Base-by-base conservation (phyloP, 2,797 vertebrate species). In the Gymnoscopelus braueri region DNA sequence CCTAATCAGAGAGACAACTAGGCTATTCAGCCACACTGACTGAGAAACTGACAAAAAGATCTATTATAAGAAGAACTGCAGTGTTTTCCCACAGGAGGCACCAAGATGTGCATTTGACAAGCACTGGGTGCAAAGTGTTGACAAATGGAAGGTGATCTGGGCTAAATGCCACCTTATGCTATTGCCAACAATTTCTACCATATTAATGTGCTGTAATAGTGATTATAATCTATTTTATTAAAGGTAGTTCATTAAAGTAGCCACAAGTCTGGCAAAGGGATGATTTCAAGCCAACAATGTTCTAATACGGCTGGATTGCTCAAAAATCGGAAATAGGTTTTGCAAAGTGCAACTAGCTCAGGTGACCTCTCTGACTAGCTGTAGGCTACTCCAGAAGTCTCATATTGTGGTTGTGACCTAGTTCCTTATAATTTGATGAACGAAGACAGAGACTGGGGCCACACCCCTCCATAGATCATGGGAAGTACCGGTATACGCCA, bases 391-490 rank as follows among this genome's bases (percentile, higher is more conserved):
- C 11, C 32, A 57, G 70, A 7, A 50, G 39, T 69, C 29, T 84
- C 68, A 78, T 57, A 72, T 80, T 73, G 49, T 72, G 44, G 53
- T 24, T n/a, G 13, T 80, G 81, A 82, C 86, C 80, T 47, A 82
- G 51, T 89, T 90, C 84, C 83, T 90, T 60, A 73, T 84, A 23
- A 61, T 59, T 24, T 53, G 8, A 52, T 57, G 75, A 35, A 51
- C 35, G 56, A 49, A 58, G 51, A 35, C 32, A 56, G 49, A 65
- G 61, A 5, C 1, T 39, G 52, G 72, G 60, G 32, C 71, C 84
- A 78, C 81, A 2, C 88, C 91, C 82, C 80, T 84, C 77, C 75
- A 83, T 75, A 74, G 68, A 89, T 83, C 76, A 80, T 93, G 92
- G 87, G 91, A 93, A 92, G 88, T 63, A 55, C 73, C 75, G 72